Evolutionary conservation across 1,140 invertebrate species (phyloP).

Genomic region (Dolichoris vasculosae): DNA sequence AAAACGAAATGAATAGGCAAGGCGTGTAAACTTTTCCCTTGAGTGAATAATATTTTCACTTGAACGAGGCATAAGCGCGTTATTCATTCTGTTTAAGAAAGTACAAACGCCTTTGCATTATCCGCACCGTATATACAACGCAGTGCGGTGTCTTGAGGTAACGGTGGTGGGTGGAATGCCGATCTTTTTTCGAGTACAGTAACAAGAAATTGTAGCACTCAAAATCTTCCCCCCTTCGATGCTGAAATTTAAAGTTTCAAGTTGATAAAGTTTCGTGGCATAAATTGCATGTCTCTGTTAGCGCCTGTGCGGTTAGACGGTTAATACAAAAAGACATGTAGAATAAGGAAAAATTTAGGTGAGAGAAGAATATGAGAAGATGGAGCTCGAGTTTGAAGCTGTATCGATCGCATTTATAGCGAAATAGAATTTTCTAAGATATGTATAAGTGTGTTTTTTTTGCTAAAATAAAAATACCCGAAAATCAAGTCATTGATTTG

Average conservation of each 20-base stretch:
- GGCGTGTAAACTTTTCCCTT: background rate
- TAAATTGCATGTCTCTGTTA: conserved; percentile 64
- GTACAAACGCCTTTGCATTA: background rate
- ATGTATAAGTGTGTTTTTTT: background rate
- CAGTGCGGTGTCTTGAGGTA: background rate
- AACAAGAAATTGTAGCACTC: background rate
- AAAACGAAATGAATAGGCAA: background rate
- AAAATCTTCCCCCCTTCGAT: conserved; percentile 29
- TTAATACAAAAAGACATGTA: too few species aligned
- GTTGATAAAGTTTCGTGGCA: conserved; percentile 62
- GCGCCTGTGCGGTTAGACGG: background rate
- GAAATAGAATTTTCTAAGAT: conserved; percentile 9
- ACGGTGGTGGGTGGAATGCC: background rate
- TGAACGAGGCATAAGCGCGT: background rate
- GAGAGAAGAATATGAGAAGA: background rate
- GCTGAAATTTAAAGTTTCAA: conserved; percentile 59
- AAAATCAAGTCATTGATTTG: background rate
- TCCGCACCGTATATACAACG: background rate
- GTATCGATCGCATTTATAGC: conserved; percentile 6
- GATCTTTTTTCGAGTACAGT: background rate
- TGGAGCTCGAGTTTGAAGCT: background rate
- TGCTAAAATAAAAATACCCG: background rate
- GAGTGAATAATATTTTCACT: background rate
- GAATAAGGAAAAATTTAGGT: too few species aligned
- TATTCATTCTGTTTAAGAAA: background rate